Evolutionary conservation across 2,797 vertebrate genomes (phyloP).

Genomic region (Chlorospingus flavigularis): DNA sequence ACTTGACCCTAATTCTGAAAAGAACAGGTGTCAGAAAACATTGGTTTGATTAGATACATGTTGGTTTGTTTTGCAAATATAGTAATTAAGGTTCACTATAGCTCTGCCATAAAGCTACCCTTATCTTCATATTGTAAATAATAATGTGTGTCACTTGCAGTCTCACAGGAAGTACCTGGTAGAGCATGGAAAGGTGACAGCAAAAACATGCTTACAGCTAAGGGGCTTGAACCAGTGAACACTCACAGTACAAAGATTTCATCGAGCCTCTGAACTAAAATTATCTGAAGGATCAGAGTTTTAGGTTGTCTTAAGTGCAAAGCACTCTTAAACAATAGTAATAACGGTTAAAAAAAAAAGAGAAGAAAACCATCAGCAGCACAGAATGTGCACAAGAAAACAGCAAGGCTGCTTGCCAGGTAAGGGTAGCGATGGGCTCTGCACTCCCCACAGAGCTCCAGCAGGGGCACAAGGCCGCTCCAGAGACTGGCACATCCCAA

Average conservation of each 20-base stretch:
- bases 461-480: background rate
- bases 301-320: background rate
- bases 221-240: background rate
- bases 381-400: fast-evolving
- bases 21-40: background rate
- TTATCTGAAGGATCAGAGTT: background rate
- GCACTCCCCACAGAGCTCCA: fast-evolving
- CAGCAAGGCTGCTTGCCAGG: background rate
- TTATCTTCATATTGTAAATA: background rate
- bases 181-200: background rate
- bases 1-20: background rate
- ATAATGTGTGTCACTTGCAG: background rate
- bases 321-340: background rate
- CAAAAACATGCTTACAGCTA: background rate
- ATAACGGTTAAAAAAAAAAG: background rate
- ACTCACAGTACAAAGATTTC: background rate
- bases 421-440: fast-evolving
- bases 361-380: background rate
- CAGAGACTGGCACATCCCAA: background rate
- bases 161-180: background rate
- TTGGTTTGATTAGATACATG: background rate
- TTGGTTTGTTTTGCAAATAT: background rate
- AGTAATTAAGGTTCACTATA: background rate
- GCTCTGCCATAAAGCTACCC: background rate
- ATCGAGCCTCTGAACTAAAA: background rate